Percentiles rank a stretch among this genome's conserved stretches.
These are phyloP conservation scores for Emmelina monodactyla DNA, from an alignment of 2,888 invertebrate species.

Conservation along the genomic window DNA sequence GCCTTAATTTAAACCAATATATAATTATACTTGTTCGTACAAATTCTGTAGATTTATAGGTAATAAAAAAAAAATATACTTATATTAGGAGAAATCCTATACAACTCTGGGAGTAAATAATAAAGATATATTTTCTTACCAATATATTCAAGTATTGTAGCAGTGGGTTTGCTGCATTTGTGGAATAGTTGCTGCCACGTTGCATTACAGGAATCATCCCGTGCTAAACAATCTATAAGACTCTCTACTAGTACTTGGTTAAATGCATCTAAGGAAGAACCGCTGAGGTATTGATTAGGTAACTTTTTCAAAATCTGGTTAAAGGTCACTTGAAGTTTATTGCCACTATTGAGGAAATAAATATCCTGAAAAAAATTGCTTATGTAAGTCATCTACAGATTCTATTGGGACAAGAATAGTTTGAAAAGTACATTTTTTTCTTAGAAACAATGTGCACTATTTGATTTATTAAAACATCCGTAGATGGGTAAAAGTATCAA, in stretches of 20 bases:
- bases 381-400: background rate
- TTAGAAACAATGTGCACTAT: too few species aligned
- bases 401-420: too few species aligned
- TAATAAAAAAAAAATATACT: too few species aligned
- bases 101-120: too few species aligned
- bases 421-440: too few species aligned
- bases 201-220: constrained; percentile 70
- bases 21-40: too few species aligned
- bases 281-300: constrained; percentile 54
- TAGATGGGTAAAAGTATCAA: too few species aligned
- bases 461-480: too few species aligned
- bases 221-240: constrained; percentile 66
- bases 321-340: constrained; percentile 59
- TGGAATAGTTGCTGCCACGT: constrained; percentile 74
- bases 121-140: too few species aligned
- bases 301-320: constrained; percentile 73
- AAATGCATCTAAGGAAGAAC: constrained; percentile 46
- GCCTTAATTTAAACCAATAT: too few species aligned
- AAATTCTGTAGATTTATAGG: too few species aligned
- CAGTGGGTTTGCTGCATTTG: constrained; percentile 72
- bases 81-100: too few species aligned
- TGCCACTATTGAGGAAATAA: constrained; percentile 50
- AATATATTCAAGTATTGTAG: constrained; percentile 68
- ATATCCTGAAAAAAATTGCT: constrained; percentile 35
- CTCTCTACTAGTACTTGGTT: constrained; percentile 67